Evolutionary conservation across 2,797 vertebrate species (phyloP), one percentile per base, ranked within the genome.

Genomic region (Emydoidea blandingii): DNA sequence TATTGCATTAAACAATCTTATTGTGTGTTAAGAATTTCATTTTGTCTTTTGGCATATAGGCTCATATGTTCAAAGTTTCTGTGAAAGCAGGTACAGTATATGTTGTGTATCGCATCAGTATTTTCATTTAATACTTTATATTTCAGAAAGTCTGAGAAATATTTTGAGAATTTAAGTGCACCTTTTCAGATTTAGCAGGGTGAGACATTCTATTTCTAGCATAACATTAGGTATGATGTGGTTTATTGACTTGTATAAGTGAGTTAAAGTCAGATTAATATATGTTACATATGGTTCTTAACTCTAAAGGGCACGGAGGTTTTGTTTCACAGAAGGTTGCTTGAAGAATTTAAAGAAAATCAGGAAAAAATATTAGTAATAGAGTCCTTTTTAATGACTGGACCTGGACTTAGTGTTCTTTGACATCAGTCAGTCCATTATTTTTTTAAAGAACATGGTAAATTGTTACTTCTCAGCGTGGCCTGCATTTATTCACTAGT

Each of bases 1-100:
- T 97, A 95, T 81, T 79, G 37, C 88, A 85, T 97, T 96, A 95
- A 96, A 89, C 68, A 92, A n/a, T 89, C 86, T 78, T 93, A 50
- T 94, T 92, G 93, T 94, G 89, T 94, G 79, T 94, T 96, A 97
- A 96, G 94, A 97, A 95, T 94, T 96, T 95, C 37, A 83, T 94
- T 95, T 96, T 95, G 53, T 94, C 89, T 91, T 68, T 88, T 94
- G 81, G 44, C 92, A 90, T 49, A 3, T 65, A 74, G 83, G 47
- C 59, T 94, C 59, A 54, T 95, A 89, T 88, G 94, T 78, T 89
- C 57, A 79, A 59, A 68, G 87, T 90, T 93, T 87, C 62, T 92
- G 56, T 54, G 81, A 81, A 88, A 93, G 52, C 76, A 82, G n/a
- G 27, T 83, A 44, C 37, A 88, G 25, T 56, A 56, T 76, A 84